These are phyloP conservation scores for Falco berigora DNA, from an alignment of 2,797 vertebrate genomes.

Conservation along the genomic window DNA sequence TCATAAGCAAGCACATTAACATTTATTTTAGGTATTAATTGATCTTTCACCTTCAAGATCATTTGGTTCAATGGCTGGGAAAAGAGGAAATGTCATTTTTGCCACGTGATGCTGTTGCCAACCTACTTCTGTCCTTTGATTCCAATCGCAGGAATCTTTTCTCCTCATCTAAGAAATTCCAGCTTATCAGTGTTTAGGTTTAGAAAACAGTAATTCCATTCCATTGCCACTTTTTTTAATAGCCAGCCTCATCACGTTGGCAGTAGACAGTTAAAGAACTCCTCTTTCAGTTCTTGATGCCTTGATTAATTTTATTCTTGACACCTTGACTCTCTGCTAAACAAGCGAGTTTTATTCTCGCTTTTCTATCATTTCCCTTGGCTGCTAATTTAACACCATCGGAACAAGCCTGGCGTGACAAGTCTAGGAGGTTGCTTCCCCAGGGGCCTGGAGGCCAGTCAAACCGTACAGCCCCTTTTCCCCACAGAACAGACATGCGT, in stretches of 20 bases:
- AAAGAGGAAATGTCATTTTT: neutral
- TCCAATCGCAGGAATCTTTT: neutral
- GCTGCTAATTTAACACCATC: neutral
- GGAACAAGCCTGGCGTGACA: neutral
- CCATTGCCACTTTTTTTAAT: neutral
- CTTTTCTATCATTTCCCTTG: neutral
- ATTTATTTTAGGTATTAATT: neutral
- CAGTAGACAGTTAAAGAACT: neutral
- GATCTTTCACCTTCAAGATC: neutral
- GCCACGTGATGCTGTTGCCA: neutral
- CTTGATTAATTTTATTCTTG: neutral
- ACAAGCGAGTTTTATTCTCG: neutral
- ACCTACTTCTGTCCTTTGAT: neutral
- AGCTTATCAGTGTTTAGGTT: neutral
- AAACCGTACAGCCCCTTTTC: neutral
- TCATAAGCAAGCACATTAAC: neutral
- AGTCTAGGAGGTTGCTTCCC: neutral
- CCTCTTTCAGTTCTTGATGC: neutral
- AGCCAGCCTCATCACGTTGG: neutral
- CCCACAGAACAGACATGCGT: rapidly evolving
- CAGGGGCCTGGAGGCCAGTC: neutral
- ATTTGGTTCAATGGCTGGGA: neutral
- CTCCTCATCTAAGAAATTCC: neutral
- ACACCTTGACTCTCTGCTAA: neutral
- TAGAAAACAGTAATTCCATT: neutral